A percentile compares a stretch with the other conserved stretches of the same genome.
Evolutionary conservation across 1,140 invertebrate genomes (phyloP).

Genomic region (Dendroctonus valens): DNA sequence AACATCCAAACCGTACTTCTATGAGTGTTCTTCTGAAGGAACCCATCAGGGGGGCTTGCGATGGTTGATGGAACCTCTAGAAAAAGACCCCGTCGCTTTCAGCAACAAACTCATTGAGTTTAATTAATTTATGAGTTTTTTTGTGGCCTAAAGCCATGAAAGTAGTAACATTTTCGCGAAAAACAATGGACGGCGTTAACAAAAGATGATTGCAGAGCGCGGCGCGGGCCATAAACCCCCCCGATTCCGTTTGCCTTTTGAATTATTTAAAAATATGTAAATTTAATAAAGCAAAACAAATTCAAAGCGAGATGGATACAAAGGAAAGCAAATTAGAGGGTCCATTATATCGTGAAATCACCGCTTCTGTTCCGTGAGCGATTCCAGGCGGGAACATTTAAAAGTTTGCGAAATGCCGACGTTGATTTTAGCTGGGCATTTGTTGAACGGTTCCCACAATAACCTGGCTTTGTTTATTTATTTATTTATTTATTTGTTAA

Average conservation of each 20-base stretch:
- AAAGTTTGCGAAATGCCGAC: slow-evolving; percentile 17
- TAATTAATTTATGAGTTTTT: not conserved
- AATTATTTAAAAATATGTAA: slow-evolving; percentile 34
- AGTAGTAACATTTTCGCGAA: slow-evolving; percentile 6
- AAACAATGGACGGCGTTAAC: slow-evolving; percentile 17
- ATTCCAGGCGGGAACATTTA: slow-evolving; percentile 27
- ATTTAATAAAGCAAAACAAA: slow-evolving; percentile 34
- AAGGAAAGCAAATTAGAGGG: slow-evolving; percentile 30
- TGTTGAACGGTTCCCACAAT: too few species aligned
- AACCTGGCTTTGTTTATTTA: too few species aligned
- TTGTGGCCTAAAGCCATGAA: slow-evolving; percentile 9
- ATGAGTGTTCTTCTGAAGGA: too few species aligned
- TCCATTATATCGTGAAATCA: slow-evolving; percentile 29
- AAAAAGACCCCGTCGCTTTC: not conserved
- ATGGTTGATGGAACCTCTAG: too few species aligned
- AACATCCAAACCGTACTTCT: too few species aligned
- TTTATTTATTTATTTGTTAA: too few species aligned
- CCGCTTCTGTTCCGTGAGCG: slow-evolving; percentile 18
- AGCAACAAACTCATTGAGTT: not conserved
- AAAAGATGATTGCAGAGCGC: slow-evolving; percentile 22
- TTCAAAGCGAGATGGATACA: slow-evolving; percentile 23
- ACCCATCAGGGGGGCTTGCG: too few species aligned
- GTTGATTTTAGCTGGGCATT: slow-evolving; percentile 5
- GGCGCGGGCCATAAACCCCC: not conserved
- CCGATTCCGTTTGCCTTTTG: slow-evolving; percentile 29